Percentiles rank a stretch among this genome's conserved stretches.
phyloP scores from a whole-genome alignment of 2,888 invertebrate genomes.

The Ashinkailepas kermadecensis region DNA sequence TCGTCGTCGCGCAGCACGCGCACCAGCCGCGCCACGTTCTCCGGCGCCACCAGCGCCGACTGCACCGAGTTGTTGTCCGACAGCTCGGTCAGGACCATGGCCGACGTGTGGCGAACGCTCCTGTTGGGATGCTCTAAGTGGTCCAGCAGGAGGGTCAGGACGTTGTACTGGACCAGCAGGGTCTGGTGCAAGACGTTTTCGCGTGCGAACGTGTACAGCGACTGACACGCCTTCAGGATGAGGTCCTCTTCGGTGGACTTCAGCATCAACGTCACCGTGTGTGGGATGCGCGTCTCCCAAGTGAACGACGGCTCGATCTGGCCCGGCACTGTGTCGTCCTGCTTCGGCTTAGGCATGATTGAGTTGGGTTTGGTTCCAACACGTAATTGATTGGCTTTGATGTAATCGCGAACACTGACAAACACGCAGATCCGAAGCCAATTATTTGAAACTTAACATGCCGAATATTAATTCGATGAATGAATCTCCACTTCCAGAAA shows the following conservation, averaged over 20 bases:
- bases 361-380: constrained; percentile 38
- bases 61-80: constrained; percentile 7
- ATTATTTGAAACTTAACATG: too few relatives aligned
- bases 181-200: not conserved
- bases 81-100: constrained; percentile 5
- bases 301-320: not conserved
- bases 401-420: too few relatives aligned
- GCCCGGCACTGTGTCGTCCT: not conserved
- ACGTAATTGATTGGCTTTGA: too few relatives aligned
- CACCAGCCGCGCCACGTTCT: not conserved
- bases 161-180: not conserved
- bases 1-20: constrained; percentile 2
- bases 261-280: constrained; percentile 11
- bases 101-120: not conserved
- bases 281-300: constrained; percentile 1
- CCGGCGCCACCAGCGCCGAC: not conserved
- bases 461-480: too few relatives aligned
- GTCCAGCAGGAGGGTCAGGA: not conserved
- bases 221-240: constrained; percentile 15
- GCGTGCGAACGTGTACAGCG: constrained; percentile 5
- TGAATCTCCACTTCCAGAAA: too few relatives aligned
- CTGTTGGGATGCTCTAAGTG: constrained; percentile 4
- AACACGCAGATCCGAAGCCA: too few relatives aligned
- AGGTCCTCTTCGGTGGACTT: constrained; percentile 13
- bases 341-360: not conserved